phyloP scores from a whole-genome alignment of 2,797 vertebrate species.

The Eremophila alpestris region DNA sequence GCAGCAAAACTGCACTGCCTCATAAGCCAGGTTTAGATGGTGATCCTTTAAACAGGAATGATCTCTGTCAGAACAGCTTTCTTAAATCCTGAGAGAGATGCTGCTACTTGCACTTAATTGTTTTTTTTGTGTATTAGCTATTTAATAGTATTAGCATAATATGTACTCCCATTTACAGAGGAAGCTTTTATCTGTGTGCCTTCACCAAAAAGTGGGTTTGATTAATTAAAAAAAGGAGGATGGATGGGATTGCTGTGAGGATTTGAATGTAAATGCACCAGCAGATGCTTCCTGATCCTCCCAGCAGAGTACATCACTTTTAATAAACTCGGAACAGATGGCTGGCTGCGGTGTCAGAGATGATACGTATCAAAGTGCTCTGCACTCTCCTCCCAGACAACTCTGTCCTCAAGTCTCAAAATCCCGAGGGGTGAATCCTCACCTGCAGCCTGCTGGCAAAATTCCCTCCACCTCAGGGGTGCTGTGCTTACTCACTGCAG shows the following conservation, averaged over 20 bases:
- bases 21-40: conserved; percentile 41
- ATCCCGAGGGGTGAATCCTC: background rate
- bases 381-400: background rate
- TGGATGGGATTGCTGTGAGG: conserved; percentile 34
- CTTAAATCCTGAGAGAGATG: conserved; percentile 50
- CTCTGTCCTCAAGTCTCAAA: background rate
- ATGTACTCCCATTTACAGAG: background rate
- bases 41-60: conserved; percentile 46
- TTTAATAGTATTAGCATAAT: conserved; percentile 29
- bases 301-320: conserved; percentile 64
- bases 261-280: conserved; percentile 64
- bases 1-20: background rate
- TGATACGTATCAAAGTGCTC: conserved; percentile 2
- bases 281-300: conserved; percentile 66
- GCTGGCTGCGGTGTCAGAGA: conserved; percentile 9
- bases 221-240: conserved; percentile 59
- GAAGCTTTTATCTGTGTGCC: background rate
- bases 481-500: conserved; percentile 4
- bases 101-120: conserved; percentile 35
- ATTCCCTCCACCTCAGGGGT: background rate
- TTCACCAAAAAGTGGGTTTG: conserved; percentile 35
- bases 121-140: conserved; percentile 30
- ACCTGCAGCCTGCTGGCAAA: background rate
- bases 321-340: conserved; percentile 70
- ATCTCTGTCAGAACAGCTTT: conserved; percentile 44